Evolutionary conservation across 2,888 invertebrate species (phyloP).

Genomic region (Melinopterus prodromus): DNA sequence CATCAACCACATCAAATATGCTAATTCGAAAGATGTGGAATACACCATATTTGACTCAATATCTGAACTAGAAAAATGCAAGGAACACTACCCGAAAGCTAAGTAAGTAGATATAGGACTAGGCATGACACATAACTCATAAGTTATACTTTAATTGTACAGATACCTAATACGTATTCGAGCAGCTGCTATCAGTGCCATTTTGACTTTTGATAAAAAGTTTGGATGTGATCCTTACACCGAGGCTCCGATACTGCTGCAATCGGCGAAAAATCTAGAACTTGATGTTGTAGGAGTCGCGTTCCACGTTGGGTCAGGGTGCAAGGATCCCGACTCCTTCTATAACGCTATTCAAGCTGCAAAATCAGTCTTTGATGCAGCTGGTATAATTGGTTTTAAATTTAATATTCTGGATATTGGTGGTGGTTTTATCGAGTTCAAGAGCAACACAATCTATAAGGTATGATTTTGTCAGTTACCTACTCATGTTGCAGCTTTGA

Average conservation of each 20-base stretch:
- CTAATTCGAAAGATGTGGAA: not conserved
- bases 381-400: conserved; percentile 8
- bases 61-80: conserved; percentile 34
- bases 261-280: conserved; percentile 5
- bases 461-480: not conserved
- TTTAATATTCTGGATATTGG: conserved; percentile 25
- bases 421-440: not conserved
- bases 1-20: conserved; percentile 15
- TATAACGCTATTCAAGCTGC: not conserved
- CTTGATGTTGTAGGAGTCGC: conserved; percentile 17
- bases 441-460: not conserved
- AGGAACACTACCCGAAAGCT: conserved; percentile 21
- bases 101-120: not conserved
- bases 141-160: not conserved
- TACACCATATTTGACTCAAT: conserved; percentile 21
- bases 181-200: conserved; percentile 65
- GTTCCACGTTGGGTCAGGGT: conserved; percentile 20
- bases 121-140: not conserved
- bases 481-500: no score
- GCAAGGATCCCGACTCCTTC: conserved; percentile 9
- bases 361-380: conserved; percentile 9
- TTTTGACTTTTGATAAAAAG: conserved; percentile 64
- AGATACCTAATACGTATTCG: not conserved
- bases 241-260: conserved; percentile 23
- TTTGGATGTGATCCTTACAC: conserved; percentile 16